A percentile compares a stretch with the other conserved stretches of the same genome.
phyloP scores from a whole-genome alignment of 2,888 invertebrate species.

The Caradrina clavipalpis region DNA sequence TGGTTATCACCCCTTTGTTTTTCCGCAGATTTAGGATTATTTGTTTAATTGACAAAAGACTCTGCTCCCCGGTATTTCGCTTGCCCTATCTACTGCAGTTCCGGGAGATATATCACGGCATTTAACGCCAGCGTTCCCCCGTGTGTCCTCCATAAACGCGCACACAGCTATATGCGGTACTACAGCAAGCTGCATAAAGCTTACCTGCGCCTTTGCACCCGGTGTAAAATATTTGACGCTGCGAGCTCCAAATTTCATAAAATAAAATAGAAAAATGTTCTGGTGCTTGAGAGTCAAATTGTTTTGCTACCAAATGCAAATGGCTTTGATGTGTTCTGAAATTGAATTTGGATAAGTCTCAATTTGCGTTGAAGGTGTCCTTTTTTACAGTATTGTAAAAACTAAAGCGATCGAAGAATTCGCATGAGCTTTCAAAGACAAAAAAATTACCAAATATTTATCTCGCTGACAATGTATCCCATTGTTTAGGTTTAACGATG shows the following conservation, averaged over 20 bases:
- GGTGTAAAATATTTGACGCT: conserved; percentile 66
- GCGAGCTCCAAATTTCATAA: conserved; percentile 60
- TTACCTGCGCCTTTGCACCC: conserved; percentile 67
- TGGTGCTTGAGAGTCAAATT: conserved; percentile 47
- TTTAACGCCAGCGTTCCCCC: conserved; percentile 67
- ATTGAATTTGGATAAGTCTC: conserved; percentile 16
- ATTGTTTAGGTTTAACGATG: conserved; percentile 17
- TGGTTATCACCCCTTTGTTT: not conserved
- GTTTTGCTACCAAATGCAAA: conserved; percentile 42
- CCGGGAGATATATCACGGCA: conserved; percentile 70
- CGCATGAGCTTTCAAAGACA: not conserved
- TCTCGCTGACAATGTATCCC: not conserved
- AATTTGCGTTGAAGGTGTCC: conserved; percentile 16
- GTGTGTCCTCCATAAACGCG: conserved; percentile 64
- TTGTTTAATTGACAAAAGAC: conserved; percentile 48
- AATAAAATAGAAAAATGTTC: conserved; percentile 60
- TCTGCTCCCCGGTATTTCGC: conserved; percentile 44
- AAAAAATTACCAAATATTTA: conserved; percentile 12
- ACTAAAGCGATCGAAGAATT: not conserved
- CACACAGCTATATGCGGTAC: conserved; percentile 56
- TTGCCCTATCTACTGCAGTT: conserved; percentile 69
- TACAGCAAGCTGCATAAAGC: conserved; percentile 62
- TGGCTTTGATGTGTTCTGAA: conserved; percentile 23
- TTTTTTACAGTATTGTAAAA: conserved; percentile 2
- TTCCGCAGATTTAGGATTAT: conserved; percentile 14